Conservation (phyloP, 1,140 invertebrate genomes). For the Melitaea cinxia region DNA sequence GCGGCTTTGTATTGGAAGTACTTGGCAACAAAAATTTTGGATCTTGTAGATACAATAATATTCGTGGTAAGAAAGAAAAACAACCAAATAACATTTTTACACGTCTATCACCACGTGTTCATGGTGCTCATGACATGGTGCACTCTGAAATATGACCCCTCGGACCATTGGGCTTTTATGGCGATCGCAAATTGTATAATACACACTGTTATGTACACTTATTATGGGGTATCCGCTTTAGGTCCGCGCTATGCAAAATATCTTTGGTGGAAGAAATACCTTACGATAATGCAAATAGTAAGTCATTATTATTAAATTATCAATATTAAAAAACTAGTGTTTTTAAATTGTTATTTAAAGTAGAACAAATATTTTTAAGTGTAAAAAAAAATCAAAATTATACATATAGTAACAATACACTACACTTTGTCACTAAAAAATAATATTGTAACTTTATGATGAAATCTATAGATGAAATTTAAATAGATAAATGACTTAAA, state of each 20-base stretch:
- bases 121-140: conserved; percentile 96
- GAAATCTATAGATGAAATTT: no score
- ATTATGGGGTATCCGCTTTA: conserved; percentile 93
- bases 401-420: no score
- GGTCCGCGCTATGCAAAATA: conserved; percentile 93
- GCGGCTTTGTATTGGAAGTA: conserved; percentile 52
- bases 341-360: no score
- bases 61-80: conserved; percentile 95
- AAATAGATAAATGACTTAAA: no score
- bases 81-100: conserved; percentile 93
- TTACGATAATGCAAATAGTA: conserved; percentile 94
- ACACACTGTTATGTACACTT: conserved; percentile 94
- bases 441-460: no score
- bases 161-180: conserved; percentile 89
- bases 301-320: conserved; percentile 59
- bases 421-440: no score
- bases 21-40: conserved; percentile 46
- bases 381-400: no score
- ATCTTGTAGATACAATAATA: conserved; percentile 90
- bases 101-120: conserved; percentile 96
- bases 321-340: no score
- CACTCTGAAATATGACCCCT: conserved; percentile 76
- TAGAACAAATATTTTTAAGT: no score
- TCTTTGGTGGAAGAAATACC: conserved; percentile 96
- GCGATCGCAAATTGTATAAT: conserved; percentile 95